These are phyloP conservation scores for Gobionotothen gibberifrons DNA, from an alignment of 2,797 vertebrate genomes.

Conservation along the genomic window DNA sequence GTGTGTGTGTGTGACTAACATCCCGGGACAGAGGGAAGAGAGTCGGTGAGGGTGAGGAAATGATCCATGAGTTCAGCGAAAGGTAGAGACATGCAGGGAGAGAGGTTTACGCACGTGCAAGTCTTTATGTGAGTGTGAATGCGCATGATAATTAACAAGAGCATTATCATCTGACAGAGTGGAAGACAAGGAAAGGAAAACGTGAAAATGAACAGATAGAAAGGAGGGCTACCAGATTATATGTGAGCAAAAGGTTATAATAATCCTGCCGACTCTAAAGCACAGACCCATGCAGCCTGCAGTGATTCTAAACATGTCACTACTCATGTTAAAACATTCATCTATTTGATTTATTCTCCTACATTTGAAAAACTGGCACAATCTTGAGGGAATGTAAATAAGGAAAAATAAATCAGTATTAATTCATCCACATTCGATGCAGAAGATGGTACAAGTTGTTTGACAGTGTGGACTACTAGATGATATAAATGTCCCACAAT, in stretches of 20 bases:
- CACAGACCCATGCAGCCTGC: constrained; percentile 11
- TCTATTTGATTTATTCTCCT: constrained; percentile 21
- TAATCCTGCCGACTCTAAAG: constrained; percentile 12
- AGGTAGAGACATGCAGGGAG: constrained; percentile 32
- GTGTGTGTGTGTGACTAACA: constrained; percentile 39
- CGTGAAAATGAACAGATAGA: constrained; percentile 23
- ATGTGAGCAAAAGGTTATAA: constrained; percentile 14
- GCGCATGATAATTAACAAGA: constrained; percentile 42
- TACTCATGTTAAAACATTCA: constrained; percentile 20
- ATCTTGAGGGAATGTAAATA: not conserved
- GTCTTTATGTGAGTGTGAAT: constrained; percentile 13
- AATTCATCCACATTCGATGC: not conserved
- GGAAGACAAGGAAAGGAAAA: constrained; percentile 14
- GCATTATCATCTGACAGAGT: constrained; percentile 26
- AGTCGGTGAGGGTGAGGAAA: constrained; percentile 57
- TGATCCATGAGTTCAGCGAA: constrained; percentile 54
- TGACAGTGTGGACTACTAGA: not conserved
- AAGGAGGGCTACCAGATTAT: constrained; percentile 24
- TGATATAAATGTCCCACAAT: not conserved
- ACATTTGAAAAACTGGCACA: too few species aligned
- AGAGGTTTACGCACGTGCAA: constrained; percentile 16
- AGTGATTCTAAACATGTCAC: constrained; percentile 29
- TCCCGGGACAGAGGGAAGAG: constrained; percentile 30
- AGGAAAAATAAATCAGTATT: constrained; percentile 2
- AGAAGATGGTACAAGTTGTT: not conserved